A percentile compares a stretch with the other conserved stretches of the same genome.
Evolutionary conservation across 2,888 invertebrate genomes (phyloP).

Genomic region (Drosophila rellima): DNA sequence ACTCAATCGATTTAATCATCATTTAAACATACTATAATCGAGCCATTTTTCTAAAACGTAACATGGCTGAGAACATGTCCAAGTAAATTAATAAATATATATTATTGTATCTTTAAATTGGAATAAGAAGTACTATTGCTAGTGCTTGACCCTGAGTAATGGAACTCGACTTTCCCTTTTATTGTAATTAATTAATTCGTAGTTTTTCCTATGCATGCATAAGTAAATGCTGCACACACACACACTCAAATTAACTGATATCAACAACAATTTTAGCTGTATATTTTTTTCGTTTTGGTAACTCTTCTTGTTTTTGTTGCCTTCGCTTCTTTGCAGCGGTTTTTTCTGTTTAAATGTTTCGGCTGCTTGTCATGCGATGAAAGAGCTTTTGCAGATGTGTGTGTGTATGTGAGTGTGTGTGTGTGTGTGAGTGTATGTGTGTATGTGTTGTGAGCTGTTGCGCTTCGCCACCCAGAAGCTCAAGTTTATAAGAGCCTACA

Average conservation of each 20-base stretch:
- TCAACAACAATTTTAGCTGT: conserved; percentile 39
- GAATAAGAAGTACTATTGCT: neutral
- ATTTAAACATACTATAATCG: too few species aligned
- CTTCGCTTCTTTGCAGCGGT: conserved; percentile 34
- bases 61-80: too few species aligned
- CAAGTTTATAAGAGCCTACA: conserved; percentile 78
- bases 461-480: conserved; percentile 84
- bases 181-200: conserved; percentile 11
- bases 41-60: too few species aligned
- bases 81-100: too few species aligned
- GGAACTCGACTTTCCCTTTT: neutral
- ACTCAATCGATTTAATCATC: too few species aligned
- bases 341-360: conserved; percentile 71
- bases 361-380: conserved; percentile 74
- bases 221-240: conserved; percentile 31
- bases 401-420: conserved; percentile 28
- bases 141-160: neutral
- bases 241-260: conserved; percentile 25
- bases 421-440: conserved; percentile 38
- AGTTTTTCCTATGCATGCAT: conserved; percentile 25
- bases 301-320: conserved; percentile 36
- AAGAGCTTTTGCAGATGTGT: conserved; percentile 58
- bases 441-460: conserved; percentile 69
- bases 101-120: neutral
- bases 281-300: conserved; percentile 20